Percentiles rank a stretch among this genome's conserved stretches.
phyloP scores from a whole-genome alignment of 2,797 vertebrate genomes.

The Cryptoprocta ferox region DNA sequence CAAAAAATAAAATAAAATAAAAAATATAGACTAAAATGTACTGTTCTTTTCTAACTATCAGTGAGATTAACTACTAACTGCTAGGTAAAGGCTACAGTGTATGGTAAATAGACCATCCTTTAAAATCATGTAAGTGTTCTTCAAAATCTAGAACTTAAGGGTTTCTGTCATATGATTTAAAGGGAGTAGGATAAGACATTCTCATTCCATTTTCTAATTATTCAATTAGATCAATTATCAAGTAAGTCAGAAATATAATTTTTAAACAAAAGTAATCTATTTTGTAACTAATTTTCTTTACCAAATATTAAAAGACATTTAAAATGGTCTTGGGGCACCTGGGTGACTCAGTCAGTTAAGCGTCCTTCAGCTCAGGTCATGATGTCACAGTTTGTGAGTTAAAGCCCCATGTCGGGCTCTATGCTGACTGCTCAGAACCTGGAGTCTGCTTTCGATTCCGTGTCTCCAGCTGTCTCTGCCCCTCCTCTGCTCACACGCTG shows the following conservation, averaged over 20 bases:
- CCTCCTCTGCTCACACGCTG: too few relatives aligned
- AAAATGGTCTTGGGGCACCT: too few relatives aligned
- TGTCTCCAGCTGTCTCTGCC: too few relatives aligned
- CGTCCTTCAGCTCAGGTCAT: too few relatives aligned
- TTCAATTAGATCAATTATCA: neutral
- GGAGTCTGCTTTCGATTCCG: too few relatives aligned
- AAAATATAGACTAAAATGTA: neutral
- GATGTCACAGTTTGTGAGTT: too few relatives aligned
- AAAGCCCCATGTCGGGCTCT: too few relatives aligned
- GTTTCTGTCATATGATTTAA: neutral
- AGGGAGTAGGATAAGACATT: neutral
- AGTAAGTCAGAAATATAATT: neutral
- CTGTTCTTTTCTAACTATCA: neutral
- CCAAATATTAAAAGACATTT: neutral
- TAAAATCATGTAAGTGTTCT: neutral
- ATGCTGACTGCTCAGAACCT: too few relatives aligned
- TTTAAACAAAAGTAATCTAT: neutral
- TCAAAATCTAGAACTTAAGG: neutral
- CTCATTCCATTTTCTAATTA: neutral
- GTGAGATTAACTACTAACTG: neutral
- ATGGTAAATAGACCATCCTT: neutral
- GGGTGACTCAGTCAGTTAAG: too few relatives aligned
- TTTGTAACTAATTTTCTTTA: neutral
- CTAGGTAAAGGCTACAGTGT: neutral
- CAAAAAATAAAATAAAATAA: too few relatives aligned